phyloP scores from a whole-genome alignment of 2,797 vertebrate genomes.

The Melanotaenia maccullochi region DNA sequence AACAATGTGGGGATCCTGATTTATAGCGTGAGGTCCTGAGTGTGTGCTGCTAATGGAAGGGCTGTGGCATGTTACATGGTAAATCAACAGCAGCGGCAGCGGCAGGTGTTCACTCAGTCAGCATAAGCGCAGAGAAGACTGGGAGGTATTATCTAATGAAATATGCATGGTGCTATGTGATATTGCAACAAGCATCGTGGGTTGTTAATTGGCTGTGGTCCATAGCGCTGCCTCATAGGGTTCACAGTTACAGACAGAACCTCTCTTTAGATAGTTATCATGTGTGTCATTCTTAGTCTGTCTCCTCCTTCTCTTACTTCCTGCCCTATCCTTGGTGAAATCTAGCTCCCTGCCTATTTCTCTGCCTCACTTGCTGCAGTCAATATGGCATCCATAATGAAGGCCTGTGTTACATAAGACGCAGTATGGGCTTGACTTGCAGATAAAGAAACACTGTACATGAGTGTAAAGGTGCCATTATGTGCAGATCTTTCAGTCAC shows the following conservation, averaged over 20 bases:
- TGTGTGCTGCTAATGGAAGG: slow-evolving; percentile 38
- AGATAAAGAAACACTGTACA: slow-evolving; percentile 30
- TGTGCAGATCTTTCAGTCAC: slow-evolving; percentile 28
- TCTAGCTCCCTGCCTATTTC: slow-evolving; percentile 18
- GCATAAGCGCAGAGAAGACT: slow-evolving; percentile 20
- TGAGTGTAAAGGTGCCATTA: slow-evolving; percentile 17
- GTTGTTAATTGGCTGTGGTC: slow-evolving; percentile 56
- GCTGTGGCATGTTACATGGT: slow-evolving; percentile 30
- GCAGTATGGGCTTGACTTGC: slow-evolving; percentile 19
- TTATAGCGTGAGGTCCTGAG: slow-evolving; percentile 26
- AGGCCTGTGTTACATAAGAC: slow-evolving; percentile 60
- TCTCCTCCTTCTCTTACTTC: slow-evolving; percentile 16
- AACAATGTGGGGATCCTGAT: slow-evolving; percentile 65
- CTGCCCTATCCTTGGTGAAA: slow-evolving; percentile 3
- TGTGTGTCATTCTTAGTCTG: slow-evolving; percentile 23
- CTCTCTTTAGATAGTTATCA: slow-evolving; percentile 27
- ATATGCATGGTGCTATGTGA: slow-evolving; percentile 52
- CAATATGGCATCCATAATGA: slow-evolving; percentile 71
- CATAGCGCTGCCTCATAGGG: slow-evolving; percentile 36
- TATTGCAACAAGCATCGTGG: slow-evolving; percentile 31
- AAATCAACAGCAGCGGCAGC: slow-evolving; percentile 37
- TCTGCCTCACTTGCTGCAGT: slow-evolving; percentile 48
- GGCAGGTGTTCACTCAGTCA: slow-evolving; percentile 36
- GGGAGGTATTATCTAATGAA: slow-evolving; percentile 47
- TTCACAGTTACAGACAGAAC: slow-evolving; percentile 47